Base-by-base conservation (phyloP, 2,888 invertebrate genomes). In the Parnassius mnemosyne region DNA sequence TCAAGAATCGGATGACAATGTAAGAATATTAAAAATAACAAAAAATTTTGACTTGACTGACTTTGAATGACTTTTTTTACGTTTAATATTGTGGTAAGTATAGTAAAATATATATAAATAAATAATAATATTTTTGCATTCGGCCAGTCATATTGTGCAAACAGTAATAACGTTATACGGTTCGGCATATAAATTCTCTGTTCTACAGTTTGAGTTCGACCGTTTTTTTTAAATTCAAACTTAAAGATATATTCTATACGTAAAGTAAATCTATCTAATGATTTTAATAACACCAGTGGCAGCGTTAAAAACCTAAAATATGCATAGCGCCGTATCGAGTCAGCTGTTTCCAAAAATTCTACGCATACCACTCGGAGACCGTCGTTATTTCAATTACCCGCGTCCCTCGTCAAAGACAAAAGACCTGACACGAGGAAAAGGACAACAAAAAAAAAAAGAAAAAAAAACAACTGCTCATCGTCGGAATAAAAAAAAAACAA, bases 351-450 rank as follows among this genome's bases (percentile, higher is more conserved):
- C 81, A 78, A 84, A 60, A 86, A 89, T 89, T 85, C 88, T 84
- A 82, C 76, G 84, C 87, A 90, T 90, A 84, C 87, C 87, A 73
- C 71, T 71, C 76, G 74, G 78, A 80, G 84, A 79, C 83, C 84
- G 79, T 89, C 89, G 88, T 91, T 91, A 91, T 91, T 89, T 89
- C 90, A 89, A 90, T 90, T 91, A 89, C 85, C 77, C 71, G 71
- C 69, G 80, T 81, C 90, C 91, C 85, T 88, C 85, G 87, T 91
- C 91, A 91, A 87, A 90, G 86, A 91, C 91, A 91, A 91, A 89
- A 85, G 89, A 82, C 78, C 83, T 87, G 89, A 88, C 90, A 86
- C 78, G 74, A 72, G 78, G 77, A 78, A 81, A 74, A 71, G 61
- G 69, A 74, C 76, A 74, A 76, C 59, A 71, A 75, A 76, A 74